phyloP scores from a whole-genome alignment of 2,113 vertebrate genomes.

The Centropristis striata region DNA sequence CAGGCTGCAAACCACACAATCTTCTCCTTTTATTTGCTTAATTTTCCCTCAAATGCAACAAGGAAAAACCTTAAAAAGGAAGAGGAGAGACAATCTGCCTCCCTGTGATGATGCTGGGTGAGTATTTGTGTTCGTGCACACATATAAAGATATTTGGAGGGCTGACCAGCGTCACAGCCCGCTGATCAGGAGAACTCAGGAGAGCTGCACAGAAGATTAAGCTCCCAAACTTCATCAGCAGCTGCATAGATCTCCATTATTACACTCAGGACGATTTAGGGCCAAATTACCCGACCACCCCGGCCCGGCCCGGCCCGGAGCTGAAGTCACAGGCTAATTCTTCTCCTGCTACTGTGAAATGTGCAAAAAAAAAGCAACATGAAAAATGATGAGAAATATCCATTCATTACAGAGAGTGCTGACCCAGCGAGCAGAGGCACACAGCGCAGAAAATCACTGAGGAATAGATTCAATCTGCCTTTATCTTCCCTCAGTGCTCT shows the following conservation, averaged over 20 bases:
- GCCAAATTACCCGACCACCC: background rate
- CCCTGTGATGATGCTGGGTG: background rate
- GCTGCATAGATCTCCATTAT: background rate
- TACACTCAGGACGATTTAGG: background rate
- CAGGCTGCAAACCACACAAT: too few species aligned
- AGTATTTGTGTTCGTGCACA: background rate
- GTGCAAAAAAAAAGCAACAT: conserved; percentile 27
- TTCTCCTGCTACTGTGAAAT: conserved; percentile 19
- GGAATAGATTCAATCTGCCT: conserved; percentile 50
- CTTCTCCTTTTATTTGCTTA: too few species aligned
- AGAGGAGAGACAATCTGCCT: background rate
- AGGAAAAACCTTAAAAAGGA: background rate
- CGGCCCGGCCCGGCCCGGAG: background rate
- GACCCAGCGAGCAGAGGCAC: conserved; percentile 34
- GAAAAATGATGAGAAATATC: conserved; percentile 36
- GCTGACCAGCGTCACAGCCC: background rate
- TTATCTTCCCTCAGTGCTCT: conserved; percentile 34
- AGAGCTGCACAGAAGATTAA: background rate
- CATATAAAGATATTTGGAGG: background rate
- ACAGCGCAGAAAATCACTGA: conserved; percentile 36
- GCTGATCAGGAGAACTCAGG: background rate
- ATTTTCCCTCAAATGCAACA: too few species aligned
- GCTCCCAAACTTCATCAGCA: background rate
- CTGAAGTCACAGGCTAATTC: background rate
- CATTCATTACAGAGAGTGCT: conserved; percentile 54